Conservation (phyloP, 2,888 invertebrate species). For the Ommatoiulus sabulosus region DNA sequence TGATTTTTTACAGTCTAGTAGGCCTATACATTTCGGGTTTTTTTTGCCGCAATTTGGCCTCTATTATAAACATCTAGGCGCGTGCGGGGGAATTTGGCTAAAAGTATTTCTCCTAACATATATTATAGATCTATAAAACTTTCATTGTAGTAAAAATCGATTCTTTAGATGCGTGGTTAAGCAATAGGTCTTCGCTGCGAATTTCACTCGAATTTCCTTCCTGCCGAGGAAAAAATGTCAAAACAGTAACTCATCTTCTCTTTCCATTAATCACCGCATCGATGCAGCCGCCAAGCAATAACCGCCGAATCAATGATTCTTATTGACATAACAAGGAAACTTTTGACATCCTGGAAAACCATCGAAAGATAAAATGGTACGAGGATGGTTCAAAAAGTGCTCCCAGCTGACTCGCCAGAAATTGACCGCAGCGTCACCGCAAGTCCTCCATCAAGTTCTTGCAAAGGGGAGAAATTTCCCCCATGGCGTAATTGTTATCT, state of each 20-base stretch:
- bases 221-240: constrained; percentile 11
- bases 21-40: not conserved
- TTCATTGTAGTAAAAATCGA: constrained; percentile 48
- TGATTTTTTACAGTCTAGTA: constrained; percentile 22
- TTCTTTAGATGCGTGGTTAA: constrained; percentile 27
- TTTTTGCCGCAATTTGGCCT: not conserved
- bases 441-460: not conserved
- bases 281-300: constrained; percentile 45
- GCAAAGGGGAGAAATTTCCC: not conserved
- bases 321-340: constrained; percentile 44
- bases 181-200: constrained; percentile 35
- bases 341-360: constrained; percentile 32
- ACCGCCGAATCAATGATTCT: constrained; percentile 45
- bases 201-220: constrained; percentile 36
- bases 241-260: constrained; percentile 46
- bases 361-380: not conserved
- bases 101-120: constrained; percentile 35
- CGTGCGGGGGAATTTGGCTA: constrained; percentile 30
- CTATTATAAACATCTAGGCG: constrained; percentile 41
- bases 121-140: constrained; percentile 46
- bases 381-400: constrained; percentile 45
- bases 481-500: not conserved
- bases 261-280: constrained; percentile 47
- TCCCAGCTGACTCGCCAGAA: not conserved
- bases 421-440: not conserved